A percentile compares a stretch with the other conserved stretches of the same genome.
Evolutionary conservation across 2,797 vertebrate genomes (phyloP).

Genomic region (Heteromormyrus szaboi): DNA sequence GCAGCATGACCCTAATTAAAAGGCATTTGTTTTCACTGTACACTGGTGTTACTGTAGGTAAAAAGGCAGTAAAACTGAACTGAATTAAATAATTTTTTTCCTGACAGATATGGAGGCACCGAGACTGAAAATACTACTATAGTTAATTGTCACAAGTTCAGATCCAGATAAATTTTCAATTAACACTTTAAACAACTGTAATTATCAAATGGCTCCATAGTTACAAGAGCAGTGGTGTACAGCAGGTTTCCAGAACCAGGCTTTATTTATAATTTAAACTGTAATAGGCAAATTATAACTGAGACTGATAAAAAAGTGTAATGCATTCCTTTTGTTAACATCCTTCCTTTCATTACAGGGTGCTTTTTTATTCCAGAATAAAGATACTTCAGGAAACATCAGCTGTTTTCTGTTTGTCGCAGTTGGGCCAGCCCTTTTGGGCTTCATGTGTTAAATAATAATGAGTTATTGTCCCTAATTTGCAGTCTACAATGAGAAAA

Average conservation of each 20-base stretch:
- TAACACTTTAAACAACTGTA: neutral
- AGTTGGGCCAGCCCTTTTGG: neutral
- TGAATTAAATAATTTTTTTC: neutral
- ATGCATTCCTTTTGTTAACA: neutral
- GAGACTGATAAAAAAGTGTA: neutral
- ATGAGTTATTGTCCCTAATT: neutral
- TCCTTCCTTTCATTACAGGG: neutral
- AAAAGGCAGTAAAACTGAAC: neutral
- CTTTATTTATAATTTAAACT: neutral
- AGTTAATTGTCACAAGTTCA: neutral
- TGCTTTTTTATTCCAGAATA: neutral
- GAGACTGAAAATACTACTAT: neutral
- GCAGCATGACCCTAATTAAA: neutral
- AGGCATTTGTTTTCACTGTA: neutral
- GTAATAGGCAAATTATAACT: constrained; percentile 1
- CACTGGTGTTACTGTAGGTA: neutral
- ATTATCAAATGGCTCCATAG: neutral
- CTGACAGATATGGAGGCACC: neutral
- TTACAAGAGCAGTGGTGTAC: neutral
- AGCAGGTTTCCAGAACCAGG: neutral
- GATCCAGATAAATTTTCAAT: neutral
- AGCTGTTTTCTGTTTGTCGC: neutral
- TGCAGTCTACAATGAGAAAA: neutral
- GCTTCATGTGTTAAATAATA: neutral
- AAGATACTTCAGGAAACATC: neutral